phyloP scores from a whole-genome alignment of 2,888 invertebrate genomes.

The Caenorhabditis sp. region DNA sequence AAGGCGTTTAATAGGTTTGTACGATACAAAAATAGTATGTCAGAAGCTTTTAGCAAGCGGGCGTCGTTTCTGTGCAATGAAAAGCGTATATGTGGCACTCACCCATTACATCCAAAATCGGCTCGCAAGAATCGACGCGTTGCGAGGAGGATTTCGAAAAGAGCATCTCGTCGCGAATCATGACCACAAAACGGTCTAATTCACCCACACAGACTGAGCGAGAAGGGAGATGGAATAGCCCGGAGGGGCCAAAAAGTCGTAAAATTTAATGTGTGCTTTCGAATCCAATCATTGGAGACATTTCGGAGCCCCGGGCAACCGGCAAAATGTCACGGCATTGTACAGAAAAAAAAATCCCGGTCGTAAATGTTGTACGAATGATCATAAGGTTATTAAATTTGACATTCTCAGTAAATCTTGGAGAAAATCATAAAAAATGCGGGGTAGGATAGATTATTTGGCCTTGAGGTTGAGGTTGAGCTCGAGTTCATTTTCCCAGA shows the following conservation, averaged over 20 bases:
- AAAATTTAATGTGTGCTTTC: slow-evolving; percentile 45
- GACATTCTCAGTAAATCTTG: too few species aligned
- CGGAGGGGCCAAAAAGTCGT: slow-evolving; percentile 18
- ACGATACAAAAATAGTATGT: not conserved
- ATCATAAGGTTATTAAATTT: too few species aligned
- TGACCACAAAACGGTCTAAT: slow-evolving; percentile 3
- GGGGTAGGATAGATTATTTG: not conserved
- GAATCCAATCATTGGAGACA: slow-evolving; percentile 29
- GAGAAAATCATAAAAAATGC: too few species aligned
- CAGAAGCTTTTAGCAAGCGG: too few species aligned
- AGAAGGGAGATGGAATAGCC: slow-evolving; percentile 21
- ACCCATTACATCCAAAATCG: slow-evolving; percentile 26
- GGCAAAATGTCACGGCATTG: not conserved
- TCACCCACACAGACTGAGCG: not conserved
- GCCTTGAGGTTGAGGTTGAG: too few species aligned
- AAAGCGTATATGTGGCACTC: not conserved
- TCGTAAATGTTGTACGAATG: slow-evolving; percentile 21
- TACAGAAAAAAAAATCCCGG: slow-evolving; percentile 26
- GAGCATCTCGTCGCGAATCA: slow-evolving; percentile 39
- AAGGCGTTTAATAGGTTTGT: not conserved
- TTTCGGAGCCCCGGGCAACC: slow-evolving; percentile 19
- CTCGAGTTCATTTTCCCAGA: not conserved
- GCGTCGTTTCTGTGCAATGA: not conserved
- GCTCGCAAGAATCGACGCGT: slow-evolving; percentile 17
- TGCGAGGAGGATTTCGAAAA: slow-evolving; percentile 21